Conservation (phyloP, 2,113 vertebrate species). For the Microcebus griseorufus region DNA sequence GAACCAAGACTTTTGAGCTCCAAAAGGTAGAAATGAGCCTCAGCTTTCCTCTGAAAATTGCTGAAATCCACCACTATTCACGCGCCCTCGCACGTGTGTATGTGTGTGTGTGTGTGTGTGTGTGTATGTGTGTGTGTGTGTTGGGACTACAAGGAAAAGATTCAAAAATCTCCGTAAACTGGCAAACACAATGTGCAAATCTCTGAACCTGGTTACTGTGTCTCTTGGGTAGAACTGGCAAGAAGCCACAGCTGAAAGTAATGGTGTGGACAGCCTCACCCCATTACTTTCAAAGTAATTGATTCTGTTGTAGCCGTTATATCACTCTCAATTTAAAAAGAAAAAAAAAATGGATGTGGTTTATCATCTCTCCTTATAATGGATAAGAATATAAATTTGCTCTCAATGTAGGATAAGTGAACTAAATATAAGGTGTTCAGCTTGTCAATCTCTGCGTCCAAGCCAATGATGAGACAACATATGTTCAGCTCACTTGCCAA, state of each 20-base stretch:
- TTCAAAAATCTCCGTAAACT: constrained; percentile 4
- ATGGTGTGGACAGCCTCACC: constrained; percentile 75
- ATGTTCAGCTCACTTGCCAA: not conserved
- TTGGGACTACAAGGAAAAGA: not conserved
- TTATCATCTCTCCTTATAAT: constrained; percentile 71
- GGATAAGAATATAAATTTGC: constrained; percentile 58
- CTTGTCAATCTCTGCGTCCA: not conserved
- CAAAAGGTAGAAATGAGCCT: not conserved
- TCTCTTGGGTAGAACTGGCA: constrained; percentile 14
- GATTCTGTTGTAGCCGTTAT: constrained; percentile 74
- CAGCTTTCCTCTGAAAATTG: not conserved
- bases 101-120: not conserved
- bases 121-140: not conserved
- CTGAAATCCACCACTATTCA: not conserved
- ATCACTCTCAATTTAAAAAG: constrained; percentile 51
- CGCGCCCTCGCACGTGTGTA: rapidly evolving
- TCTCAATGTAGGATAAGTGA: not conserved
- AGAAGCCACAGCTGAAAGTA: constrained; percentile 62
- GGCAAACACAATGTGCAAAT: constrained; percentile 48
- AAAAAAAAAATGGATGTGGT: constrained; percentile 49
- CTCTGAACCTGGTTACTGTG: constrained; percentile 42
- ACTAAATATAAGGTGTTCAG: not conserved
- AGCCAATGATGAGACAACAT: not conserved
- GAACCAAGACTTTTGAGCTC: not conserved
- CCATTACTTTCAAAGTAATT: constrained; percentile 73